Evolutionary conservation across 2,888 invertebrate genomes (phyloP), one percentile per base, ranked within the genome.

Genomic region (Lobophora halterata): DNA sequence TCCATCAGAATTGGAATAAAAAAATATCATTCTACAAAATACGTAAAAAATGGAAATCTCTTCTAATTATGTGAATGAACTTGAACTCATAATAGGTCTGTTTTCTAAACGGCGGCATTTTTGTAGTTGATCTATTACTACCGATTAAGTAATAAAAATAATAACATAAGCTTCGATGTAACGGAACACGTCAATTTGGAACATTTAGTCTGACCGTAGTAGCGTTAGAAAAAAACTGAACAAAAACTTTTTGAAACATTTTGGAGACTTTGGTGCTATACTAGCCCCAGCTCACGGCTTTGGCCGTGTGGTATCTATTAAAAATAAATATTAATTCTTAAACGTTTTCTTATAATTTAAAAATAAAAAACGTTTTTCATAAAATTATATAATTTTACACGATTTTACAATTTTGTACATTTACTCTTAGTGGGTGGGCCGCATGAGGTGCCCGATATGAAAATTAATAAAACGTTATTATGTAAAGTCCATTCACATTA

Each of bases 121-220:
- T 66, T 58, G 65, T 60, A 46, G 59, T 53, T 65, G 62, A 68
- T 68, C 70, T 68, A 73, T 71, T 61, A 45, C 53, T 48, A 65
- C 63, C 61, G 56, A 80, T 80, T 79, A 80, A 76, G 78, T 78
- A 75, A 81, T 81, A 79, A 79, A 77, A 69, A 62, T 71, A 69
- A 79, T 78, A 60, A 59, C 61, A n/a, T 61, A 58, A 67, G 64
- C 65, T 65, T 50, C 56, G 49, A 57, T 58, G 62, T 66, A 78
- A 79, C 75, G 75, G 77, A 68, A 72, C 70, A 62, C 58, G 63
- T 62, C 70, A 70, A 78, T 78, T 78, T 75, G 52, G 55, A 56
- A 45, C 61, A 55, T 63, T 64, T 61, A 61, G 48, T 49, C 42
- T 51, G 34, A 46, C 45, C 41, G 47, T 41, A 44, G 49, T 52